Evolutionary conservation across 2,888 invertebrate genomes (phyloP), one percentile per base, ranked within the genome.

Genomic region (Agrochola macilenta): DNA sequence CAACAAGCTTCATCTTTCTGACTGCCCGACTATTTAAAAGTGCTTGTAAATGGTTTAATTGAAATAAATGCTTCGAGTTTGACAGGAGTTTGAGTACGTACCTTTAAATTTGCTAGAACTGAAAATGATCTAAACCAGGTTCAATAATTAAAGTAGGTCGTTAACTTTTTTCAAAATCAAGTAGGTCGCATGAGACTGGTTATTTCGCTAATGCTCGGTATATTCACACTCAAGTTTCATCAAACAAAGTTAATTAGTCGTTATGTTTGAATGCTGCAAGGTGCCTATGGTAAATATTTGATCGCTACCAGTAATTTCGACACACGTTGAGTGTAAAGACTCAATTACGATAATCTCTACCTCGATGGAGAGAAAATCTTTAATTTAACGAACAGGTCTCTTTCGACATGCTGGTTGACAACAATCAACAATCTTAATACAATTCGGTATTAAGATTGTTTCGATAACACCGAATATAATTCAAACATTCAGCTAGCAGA

Each of bases 211-310:
- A 68, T 69, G 4, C 43, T 58, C 17, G 68, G 20, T 63, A 12
- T 9, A 63, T 74, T 64, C 58, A 70, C 58, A 74, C 43, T 63
- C 30, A 69, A 54, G 60, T 68, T 71, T 66, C 60, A 72, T 57
- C 71, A 79, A 73, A 71, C 52, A 74, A 54, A 84, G 61, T 63
- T 72, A 71, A 64, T 68, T 35, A 64, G 43, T 49, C 3, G 46
- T 66, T 23, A 23, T 63, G 39, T 58, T 66, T n/a, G 73, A 66
- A 20, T 39, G n/a, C 74, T 43, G 30, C 26, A 39, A 69, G 83
- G 17, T 69, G 68, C 2, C 14, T 60, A 65, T 52, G 43, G 60
- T 71, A 79, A 84, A 83, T 63, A 82, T 79, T 83, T 79, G 68
- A 64, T 69, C 35, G 60, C 70, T 65, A 46, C 64, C 11, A 61